A percentile compares a stretch with the other conserved stretches of the same genome.
Evolutionary conservation across 2,888 invertebrate species (phyloP).

Genomic region (Drosophila monieri): DNA sequence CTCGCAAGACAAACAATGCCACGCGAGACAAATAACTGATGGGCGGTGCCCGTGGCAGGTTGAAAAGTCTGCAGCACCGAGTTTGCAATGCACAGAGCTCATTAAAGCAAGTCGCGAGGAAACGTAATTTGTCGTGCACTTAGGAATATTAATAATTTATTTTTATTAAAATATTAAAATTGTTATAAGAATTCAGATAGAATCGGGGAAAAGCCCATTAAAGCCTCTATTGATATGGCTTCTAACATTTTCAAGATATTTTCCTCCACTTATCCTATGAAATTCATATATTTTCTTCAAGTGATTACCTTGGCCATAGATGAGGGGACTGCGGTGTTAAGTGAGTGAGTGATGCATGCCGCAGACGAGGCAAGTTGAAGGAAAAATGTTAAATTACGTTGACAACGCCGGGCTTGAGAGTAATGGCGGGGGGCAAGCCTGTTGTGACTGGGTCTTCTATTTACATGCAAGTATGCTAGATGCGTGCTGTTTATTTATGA

Average conservation of each 20-base stretch:
- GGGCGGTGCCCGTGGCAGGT: conserved; percentile 60
- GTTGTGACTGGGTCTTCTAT: conserved; percentile 37
- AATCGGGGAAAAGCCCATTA: not conserved
- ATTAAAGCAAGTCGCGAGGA: conserved; percentile 56
- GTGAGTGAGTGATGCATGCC: conserved; percentile 78
- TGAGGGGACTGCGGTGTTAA: conserved; percentile 47
- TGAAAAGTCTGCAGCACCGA: conserved; percentile 63
- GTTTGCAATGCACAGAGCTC: conserved; percentile 70
- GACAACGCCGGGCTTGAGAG: conserved; percentile 43
- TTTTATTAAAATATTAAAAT: not conserved
- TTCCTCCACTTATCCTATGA: not conserved
- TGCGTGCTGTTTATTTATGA: conserved; percentile 79
- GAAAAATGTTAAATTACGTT: conserved; percentile 78
- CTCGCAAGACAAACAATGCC: conserved; percentile 43
- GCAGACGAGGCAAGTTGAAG: conserved; percentile 77
- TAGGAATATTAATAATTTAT: conserved; percentile 16
- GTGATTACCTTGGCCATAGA: conserved; percentile 1
- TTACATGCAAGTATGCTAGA: conserved; percentile 52
- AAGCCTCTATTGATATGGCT: not conserved
- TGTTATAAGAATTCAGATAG: not conserved
- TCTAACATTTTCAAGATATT: not conserved
- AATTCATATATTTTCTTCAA: not conserved
- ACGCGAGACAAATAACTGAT: conserved; percentile 75
- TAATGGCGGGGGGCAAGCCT: conserved; percentile 22
- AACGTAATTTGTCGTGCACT: conserved; percentile 68